Evolutionary conservation across 2,797 vertebrate genomes (phyloP).

Genomic region (Notamacropus eugenii): DNA sequence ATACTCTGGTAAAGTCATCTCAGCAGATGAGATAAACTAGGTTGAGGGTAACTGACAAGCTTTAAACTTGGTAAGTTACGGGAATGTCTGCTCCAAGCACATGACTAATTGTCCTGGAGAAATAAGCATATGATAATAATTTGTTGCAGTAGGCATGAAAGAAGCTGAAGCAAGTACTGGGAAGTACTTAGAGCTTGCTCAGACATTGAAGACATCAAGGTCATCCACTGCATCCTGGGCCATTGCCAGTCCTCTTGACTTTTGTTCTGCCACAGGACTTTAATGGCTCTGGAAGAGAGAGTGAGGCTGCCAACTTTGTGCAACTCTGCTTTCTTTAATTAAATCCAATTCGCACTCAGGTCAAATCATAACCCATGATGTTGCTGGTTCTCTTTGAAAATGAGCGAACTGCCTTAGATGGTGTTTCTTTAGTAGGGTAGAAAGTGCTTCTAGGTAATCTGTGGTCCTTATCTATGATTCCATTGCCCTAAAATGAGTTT

Average conservation of each 20-base stretch:
- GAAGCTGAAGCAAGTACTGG: background rate
- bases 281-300: background rate
- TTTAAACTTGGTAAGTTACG: background rate
- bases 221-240: background rate
- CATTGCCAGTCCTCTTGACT: background rate
- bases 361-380: background rate
- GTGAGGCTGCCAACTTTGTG: background rate
- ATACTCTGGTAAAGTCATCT: background rate
- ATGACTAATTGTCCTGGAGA: background rate
- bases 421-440: background rate
- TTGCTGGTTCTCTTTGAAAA: background rate
- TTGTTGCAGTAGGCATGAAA: background rate
- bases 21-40: background rate
- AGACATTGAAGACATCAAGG: background rate
- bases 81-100: background rate
- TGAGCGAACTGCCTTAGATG: background rate
- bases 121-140: background rate
- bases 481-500: background rate
- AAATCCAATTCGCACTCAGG: background rate
- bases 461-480: background rate
- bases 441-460: background rate
- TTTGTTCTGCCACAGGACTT: background rate
- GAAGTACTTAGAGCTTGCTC: background rate
- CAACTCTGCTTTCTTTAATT: background rate
- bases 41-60: background rate